Base-by-base conservation (phyloP, 2,888 invertebrate species). In the Tromatobia lineatoria region DNA sequence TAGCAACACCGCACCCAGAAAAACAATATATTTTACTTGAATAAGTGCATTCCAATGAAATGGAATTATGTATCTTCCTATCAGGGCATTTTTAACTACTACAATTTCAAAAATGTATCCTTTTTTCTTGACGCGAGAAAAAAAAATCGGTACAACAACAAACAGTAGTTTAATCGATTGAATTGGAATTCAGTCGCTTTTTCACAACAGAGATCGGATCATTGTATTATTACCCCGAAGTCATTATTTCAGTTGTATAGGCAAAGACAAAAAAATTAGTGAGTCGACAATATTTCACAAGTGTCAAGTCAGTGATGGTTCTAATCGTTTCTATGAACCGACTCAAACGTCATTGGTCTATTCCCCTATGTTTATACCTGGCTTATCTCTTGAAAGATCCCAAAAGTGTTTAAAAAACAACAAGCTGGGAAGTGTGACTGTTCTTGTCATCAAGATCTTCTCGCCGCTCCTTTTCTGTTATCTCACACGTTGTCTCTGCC, bases 341-440 rank as follows among this genome's bases (percentile, higher is more conserved):
- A 38, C 47, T 11, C 34, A 6, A 61, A 70, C n/a, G 13, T 34
- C 11, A 64, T 78, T 59, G 66, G 50, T 75, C 75, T 61, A 47
- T 77, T 83, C 29, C 57, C 47, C 23, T 11, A 29, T 67, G 42
- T 76, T 69, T 74, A 64, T 73, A 66, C 74, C 70, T 64, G 78
- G 45, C 15, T 81, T 71, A 67, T 82, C 74, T 79, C 75, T 38
- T 25, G 10, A 2, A 20, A n/a, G 20, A 2, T 42, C 20, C 7
- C 73, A 67, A 71, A 77, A 70, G 81, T 78, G 78, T 84, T 64
- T 50, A 64, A 69, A 47, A 71, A 45, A 42, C 45, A 59, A 42
- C 18, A 47, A 57, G 10, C 34, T 61, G 80, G 69, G 45, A 83
- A 83, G 80, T 77, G 80, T 47, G 76, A 83, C 76, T 66, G 77